These are phyloP conservation scores for Erynnis tages DNA, from an alignment of 2,888 invertebrate species.

Conservation along the genomic window DNA sequence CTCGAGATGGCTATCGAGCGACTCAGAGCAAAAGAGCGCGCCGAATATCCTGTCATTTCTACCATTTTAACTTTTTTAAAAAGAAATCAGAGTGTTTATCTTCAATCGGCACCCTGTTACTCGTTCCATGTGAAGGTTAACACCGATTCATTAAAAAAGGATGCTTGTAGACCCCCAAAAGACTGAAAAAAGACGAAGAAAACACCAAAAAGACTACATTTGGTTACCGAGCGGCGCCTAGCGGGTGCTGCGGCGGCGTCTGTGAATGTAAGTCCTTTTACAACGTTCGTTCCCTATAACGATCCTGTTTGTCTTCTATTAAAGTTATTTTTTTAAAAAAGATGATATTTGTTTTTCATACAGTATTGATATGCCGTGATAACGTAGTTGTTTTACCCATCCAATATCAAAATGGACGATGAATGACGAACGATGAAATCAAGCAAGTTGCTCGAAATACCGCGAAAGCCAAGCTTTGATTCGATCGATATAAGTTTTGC, in stretches of 20 bases:
- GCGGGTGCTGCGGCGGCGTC: slow-evolving; percentile 74
- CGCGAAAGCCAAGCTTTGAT: no score
- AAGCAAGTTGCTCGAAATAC: no score
- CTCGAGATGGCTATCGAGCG: slow-evolving; percentile 56
- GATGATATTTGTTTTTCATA: not conserved
- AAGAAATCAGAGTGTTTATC: slow-evolving; percentile 62
- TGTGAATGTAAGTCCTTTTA: slow-evolving; percentile 69
- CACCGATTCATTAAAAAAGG: slow-evolving; percentile 80
- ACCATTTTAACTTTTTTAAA: slow-evolving; percentile 56
- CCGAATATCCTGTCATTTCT: slow-evolving; percentile 69
- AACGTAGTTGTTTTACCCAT: no score
- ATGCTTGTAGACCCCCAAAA: slow-evolving; percentile 76
- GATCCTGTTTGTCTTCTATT: no score
- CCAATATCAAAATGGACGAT: no score
- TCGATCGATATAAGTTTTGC: no score
- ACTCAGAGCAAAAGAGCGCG: slow-evolving; percentile 54
- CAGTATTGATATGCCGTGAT: no score
- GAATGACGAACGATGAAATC: no score
- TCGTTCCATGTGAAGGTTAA: slow-evolving; percentile 78
- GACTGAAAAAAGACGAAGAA: slow-evolving; percentile 70
- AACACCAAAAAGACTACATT: slow-evolving; percentile 67
- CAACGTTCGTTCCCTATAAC: slow-evolving; percentile 39
- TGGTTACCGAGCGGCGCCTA: slow-evolving; percentile 78
- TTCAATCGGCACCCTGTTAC: slow-evolving; percentile 79
- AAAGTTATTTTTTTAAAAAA: not conserved